Percentiles rank a stretch among this genome's conserved stretches.
phyloP scores from a whole-genome alignment of 2,797 vertebrate species.

The Phylloscopus collybita region DNA sequence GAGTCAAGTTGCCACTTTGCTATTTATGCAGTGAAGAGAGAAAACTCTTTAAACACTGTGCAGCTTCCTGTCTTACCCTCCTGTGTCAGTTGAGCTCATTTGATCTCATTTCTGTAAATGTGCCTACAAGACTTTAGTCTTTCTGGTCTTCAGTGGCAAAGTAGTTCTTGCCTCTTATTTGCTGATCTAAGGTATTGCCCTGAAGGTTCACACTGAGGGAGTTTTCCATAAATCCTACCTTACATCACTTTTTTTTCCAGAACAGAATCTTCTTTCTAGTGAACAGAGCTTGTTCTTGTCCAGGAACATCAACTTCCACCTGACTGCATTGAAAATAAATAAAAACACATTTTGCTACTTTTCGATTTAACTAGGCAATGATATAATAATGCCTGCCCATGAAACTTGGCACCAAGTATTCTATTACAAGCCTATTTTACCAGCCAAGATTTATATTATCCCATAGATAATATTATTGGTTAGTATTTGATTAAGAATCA shows the following conservation, averaged over 20 bases:
- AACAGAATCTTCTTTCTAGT: background rate
- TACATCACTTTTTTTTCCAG: background rate
- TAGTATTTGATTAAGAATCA: background rate
- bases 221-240: background rate
- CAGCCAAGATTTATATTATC: background rate
- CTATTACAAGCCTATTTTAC: background rate
- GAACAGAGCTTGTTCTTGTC: background rate
- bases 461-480: background rate
- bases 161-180: background rate
- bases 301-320: background rate
- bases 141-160: background rate
- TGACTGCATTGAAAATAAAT: background rate
- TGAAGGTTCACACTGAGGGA: background rate
- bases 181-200: background rate
- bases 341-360: background rate
- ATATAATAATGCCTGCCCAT: background rate
- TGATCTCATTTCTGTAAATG: background rate
- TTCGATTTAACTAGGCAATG: background rate
- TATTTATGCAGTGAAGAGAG: background rate
- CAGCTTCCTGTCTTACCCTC: background rate
- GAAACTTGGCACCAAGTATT: background rate
- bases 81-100: background rate
- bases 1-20: background rate
- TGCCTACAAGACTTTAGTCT: background rate
- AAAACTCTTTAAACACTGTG: background rate